phyloP scores from a whole-genome alignment of 2,797 vertebrate species.

The Neopelma chrysocephalum region DNA sequence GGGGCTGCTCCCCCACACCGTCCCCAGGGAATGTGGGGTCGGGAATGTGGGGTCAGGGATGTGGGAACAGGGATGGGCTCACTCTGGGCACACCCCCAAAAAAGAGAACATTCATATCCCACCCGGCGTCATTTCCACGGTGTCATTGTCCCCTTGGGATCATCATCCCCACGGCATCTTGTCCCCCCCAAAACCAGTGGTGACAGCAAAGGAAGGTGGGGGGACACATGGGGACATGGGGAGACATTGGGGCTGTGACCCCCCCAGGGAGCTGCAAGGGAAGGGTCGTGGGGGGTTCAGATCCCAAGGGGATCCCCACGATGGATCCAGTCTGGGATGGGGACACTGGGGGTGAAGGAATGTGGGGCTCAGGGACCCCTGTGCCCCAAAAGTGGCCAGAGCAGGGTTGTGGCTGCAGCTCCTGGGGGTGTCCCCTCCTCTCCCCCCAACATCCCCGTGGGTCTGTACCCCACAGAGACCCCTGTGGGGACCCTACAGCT shows the following conservation, averaged over 20 bases:
- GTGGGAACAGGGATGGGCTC: background rate
- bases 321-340: background rate
- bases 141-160: background rate
- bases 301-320: accelerated
- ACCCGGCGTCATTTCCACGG: background rate
- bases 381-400: background rate
- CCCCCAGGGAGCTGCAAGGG: background rate
- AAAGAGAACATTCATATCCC: no score
- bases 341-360: background rate
- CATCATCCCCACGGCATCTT: accelerated
- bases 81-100: background rate
- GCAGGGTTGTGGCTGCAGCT: background rate
- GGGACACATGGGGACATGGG: background rate
- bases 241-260: background rate
- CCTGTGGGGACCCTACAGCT: background rate
- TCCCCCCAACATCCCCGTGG: background rate
- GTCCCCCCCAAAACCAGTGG: background rate
- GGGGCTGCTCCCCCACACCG: background rate
- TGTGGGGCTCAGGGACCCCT: background rate
- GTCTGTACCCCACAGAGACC: background rate
- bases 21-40: background rate
- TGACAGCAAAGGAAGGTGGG: no score
- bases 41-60: background rate
- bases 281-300: background rate
- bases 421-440: background rate